phyloP scores from a whole-genome alignment of 2,888 invertebrate species.

The Phyto melanocephala region DNA sequence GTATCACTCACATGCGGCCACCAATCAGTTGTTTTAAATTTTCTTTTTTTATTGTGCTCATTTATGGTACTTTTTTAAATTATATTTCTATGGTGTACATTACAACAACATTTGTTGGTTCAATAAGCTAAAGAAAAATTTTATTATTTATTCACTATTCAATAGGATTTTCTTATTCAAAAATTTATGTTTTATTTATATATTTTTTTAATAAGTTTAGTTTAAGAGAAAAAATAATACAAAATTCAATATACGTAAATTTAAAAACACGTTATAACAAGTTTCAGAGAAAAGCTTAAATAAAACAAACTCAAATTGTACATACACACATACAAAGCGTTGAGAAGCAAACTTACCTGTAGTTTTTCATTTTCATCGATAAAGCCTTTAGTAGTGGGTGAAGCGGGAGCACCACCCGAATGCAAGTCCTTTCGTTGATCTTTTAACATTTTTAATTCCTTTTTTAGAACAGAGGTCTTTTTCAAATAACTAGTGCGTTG shows the following conservation, averaged over 20 bases:
- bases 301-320: conserved; percentile 49
- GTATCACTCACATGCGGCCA: not conserved
- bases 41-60: conserved; percentile 37
- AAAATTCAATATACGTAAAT: conserved; percentile 51
- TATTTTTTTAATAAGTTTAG: not conserved
- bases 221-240: conserved; percentile 36
- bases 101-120: conserved; percentile 63
- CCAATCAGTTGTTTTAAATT: conserved; percentile 29
- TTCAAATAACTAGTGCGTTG: conserved; percentile 90
- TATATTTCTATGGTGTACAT: conserved; percentile 55
- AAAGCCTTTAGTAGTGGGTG: conserved; percentile 88
- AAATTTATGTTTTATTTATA: conserved; percentile 10
- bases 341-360: conserved; percentile 82
- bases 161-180: not conserved
- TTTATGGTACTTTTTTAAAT: conserved; percentile 38
- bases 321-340: not conserved
- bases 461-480: conserved; percentile 86
- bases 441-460: conserved; percentile 88
- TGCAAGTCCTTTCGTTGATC: conserved; percentile 88
- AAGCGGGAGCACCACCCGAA: conserved; percentile 80
- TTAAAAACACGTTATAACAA: conserved; percentile 32
- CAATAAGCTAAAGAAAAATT: conserved; percentile 63
- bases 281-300: conserved; percentile 39
- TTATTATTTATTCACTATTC: conserved; percentile 60
- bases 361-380: conserved; percentile 90